phyloP scores from a whole-genome alignment of 1,140 invertebrate genomes.

The Aphaenogaster floridana region DNA sequence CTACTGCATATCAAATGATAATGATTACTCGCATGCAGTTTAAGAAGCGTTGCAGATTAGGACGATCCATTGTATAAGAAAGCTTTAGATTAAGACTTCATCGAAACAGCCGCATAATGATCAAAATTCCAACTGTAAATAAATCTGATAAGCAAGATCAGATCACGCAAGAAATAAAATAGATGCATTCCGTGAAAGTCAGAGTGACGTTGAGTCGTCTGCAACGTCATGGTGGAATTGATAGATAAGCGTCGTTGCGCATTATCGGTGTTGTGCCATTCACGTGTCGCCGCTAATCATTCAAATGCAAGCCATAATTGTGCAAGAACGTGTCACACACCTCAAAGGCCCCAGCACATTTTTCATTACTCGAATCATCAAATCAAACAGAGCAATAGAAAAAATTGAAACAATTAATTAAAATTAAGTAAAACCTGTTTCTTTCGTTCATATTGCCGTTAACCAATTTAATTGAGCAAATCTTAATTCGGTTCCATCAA shows the following conservation, averaged over 20 bases:
- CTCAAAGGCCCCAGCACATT: neutral
- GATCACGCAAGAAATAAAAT: neutral
- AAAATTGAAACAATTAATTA: neutral
- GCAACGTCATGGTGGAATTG: neutral
- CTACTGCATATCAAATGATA: neutral
- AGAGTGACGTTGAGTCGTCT: neutral
- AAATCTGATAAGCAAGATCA: conserved; percentile 1
- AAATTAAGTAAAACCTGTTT: neutral
- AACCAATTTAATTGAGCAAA: neutral
- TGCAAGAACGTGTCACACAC: neutral
- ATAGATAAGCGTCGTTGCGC: conserved; percentile 21
- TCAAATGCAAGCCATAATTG: neutral
- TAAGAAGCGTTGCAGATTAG: neutral
- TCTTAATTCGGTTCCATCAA: neutral
- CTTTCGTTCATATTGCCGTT: neutral
- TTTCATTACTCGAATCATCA: neutral
- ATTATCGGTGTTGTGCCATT: conserved; percentile 22
- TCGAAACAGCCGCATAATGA: neutral
- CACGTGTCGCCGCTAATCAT: conserved; percentile 18
- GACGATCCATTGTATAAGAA: neutral
- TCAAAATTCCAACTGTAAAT: neutral
- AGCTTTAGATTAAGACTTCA: neutral
- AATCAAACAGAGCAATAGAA: neutral
- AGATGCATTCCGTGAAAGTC: neutral
- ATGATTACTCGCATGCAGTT: neutral